Percentiles rank a stretch among this genome's conserved stretches.
Conservation (phyloP, 2,888 invertebrate genomes). For the Galeopsomyia nigrocyanea region DNA sequence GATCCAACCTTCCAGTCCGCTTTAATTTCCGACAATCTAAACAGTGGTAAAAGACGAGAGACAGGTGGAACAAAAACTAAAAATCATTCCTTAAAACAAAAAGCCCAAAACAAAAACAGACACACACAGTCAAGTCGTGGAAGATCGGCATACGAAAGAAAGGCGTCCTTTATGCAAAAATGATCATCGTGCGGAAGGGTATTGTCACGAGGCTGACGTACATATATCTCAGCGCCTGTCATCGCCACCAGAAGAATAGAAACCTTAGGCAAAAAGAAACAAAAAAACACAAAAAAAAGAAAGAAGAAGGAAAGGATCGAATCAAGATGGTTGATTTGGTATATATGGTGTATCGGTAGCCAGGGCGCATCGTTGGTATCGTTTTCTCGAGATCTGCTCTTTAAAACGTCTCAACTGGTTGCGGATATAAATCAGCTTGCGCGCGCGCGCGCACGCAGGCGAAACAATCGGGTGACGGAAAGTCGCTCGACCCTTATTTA, state of each 20-base stretch:
- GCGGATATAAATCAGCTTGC: slow-evolving; percentile 64
- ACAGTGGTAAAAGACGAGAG: no score
- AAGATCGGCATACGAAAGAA: neutral
- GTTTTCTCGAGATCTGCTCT: slow-evolving; percentile 60
- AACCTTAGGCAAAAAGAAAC: neutral
- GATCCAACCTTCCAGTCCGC: no score
- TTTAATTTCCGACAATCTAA: no score
- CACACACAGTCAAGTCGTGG: neutral
- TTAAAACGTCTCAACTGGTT: slow-evolving; percentile 66
- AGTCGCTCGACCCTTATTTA: slow-evolving; percentile 47
- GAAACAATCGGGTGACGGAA: slow-evolving; percentile 66
- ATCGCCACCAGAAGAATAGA: neutral
- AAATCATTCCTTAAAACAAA: slow-evolving; percentile 7
- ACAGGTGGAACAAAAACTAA: slow-evolving; percentile 2
- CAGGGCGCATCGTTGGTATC: slow-evolving; percentile 54
- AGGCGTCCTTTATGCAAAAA: slow-evolving; percentile 8
- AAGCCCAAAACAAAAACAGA: slow-evolving; percentile 12
- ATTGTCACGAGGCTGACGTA: slow-evolving; percentile 34
- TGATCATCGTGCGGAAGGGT: slow-evolving; percentile 32
- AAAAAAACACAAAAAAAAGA: slow-evolving; percentile 25
- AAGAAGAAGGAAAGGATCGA: slow-evolving; percentile 12
- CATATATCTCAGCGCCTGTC: slow-evolving; percentile 22
- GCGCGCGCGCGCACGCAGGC: slow-evolving; percentile 55
- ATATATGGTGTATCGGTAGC: slow-evolving; percentile 51
- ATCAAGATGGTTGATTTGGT: slow-evolving; percentile 49